Evolutionary conservation across 2,113 vertebrate genomes (phyloP).

Genomic region (Blennius ocellaris): DNA sequence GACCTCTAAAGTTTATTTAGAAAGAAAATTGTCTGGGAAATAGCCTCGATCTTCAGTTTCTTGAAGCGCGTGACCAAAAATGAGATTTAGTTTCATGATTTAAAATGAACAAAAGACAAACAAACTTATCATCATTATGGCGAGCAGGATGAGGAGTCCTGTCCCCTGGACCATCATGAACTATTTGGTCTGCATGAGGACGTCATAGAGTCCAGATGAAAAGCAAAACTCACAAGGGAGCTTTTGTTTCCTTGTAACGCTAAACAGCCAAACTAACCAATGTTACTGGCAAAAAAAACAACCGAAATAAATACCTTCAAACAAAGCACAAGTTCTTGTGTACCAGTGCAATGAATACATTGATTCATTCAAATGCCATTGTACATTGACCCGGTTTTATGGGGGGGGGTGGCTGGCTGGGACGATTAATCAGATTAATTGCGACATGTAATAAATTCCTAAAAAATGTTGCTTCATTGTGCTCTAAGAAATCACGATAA

Average conservation of each 20-base stretch:
- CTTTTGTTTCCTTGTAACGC: constrained; percentile 42
- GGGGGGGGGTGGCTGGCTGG: too few species aligned
- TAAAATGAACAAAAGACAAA: not conserved
- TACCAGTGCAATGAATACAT: constrained; percentile 2
- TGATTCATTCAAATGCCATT: not conserved
- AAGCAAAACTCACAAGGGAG: constrained; percentile 21
- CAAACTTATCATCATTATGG: not conserved
- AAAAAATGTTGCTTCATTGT: not conserved
- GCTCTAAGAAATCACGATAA: not conserved
- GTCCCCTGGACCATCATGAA: not conserved
- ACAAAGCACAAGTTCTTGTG: constrained; percentile 5
- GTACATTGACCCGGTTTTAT: too few species aligned
- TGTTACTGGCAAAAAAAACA: not conserved
- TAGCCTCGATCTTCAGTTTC: not conserved
- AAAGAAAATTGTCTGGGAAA: too few species aligned
- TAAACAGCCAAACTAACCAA: constrained; percentile 22
- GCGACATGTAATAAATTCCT: too few species aligned
- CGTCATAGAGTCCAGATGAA: constrained; percentile 2
- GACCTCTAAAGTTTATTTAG: too few species aligned
- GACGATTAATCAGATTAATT: too few species aligned
- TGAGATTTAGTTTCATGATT: not conserved
- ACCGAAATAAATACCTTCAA: not conserved
- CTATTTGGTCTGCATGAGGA: constrained; percentile 30
- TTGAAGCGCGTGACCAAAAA: not conserved
- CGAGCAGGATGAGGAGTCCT: not conserved